Evolutionary conservation across 35 echinoderm and acorn worm species (phyloP), one percentile per base, ranked within the genome.

Genomic region (Ophioderma brevispina): DNA sequence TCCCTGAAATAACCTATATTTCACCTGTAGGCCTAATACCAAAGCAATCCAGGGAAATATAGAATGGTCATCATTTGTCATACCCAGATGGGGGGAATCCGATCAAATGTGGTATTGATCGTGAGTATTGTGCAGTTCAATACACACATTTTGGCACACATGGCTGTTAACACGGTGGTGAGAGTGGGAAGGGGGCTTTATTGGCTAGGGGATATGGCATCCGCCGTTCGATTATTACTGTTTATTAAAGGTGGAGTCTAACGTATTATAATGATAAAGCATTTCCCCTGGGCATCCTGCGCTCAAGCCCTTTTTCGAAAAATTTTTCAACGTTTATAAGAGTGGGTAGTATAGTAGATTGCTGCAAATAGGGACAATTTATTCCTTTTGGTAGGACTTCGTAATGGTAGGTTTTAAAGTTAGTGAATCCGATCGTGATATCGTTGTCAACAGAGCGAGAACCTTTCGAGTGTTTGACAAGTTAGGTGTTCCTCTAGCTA

Each of bases 151-250:
- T 90, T 77, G 80, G n/a, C n/a, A n/a, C n/a, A 90, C 46, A 39
- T 81, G n/a, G 80, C 88, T 5, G 80, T 84, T n/a, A 40, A 34
- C 14, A 17, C 56, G 17, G 28, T 84, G 37, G 25, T 28, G 21
- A 0, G 2, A 21, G 14, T 75, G 0, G 80, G 88, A 6, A 35
- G 1, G 41, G 37, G 15, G 88, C 59, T 31, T 19, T 90, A 18
- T 76, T 90, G 88, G 88, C 79, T 32, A 90, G 84, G 42, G 0
- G 88, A 90, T 38, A 84, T 90, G 0, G 32, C 83, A 77, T 82
- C 79, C 8, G 88, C 80, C 1, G 75, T 90, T 83, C 35, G 80
- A 28, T 90, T 1, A 13, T 90, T 11, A 79, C 88, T 21, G 31
- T 90, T 10, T 52, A 90, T 40, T 81, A 21, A 38, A 31, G 23